A percentile compares a stretch with the other conserved stretches of the same genome.
These are phyloP conservation scores for Tichodroma muraria DNA, from an alignment of 2,113 vertebrate genomes.

Conservation along the genomic window DNA sequence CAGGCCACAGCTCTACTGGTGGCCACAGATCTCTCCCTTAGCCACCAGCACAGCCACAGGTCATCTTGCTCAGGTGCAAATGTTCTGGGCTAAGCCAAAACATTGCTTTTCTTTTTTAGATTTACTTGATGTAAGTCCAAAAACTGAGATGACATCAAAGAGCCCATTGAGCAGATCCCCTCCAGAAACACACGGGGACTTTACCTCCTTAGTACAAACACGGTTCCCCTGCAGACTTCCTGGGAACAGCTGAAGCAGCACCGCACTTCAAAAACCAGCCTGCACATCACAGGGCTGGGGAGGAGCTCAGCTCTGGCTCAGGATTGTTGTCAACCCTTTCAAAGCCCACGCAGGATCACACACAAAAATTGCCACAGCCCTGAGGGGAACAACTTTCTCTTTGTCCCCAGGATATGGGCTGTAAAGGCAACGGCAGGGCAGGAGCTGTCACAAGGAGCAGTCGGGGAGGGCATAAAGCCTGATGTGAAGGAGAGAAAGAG, in stretches of 20 bases:
- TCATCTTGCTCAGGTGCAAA: conserved; percentile 59
- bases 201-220: conserved; percentile 57
- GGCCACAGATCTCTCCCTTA: background rate
- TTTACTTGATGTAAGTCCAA: conserved; percentile 69
- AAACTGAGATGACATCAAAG: conserved; percentile 62
- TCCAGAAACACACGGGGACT: conserved; percentile 51
- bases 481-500: background rate
- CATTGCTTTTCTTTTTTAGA: conserved; percentile 16
- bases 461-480: background rate
- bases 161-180: conserved; percentile 48
- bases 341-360: conserved; percentile 43
- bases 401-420: background rate
- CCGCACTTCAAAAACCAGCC: conserved; percentile 42
- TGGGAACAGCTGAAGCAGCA: conserved; percentile 52
- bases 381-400: background rate
- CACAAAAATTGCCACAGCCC: background rate
- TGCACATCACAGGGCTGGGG: conserved; percentile 44
- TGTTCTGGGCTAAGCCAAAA: conserved; percentile 51
- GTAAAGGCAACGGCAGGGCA: conserved; percentile 22
- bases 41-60: conserved; percentile 39
- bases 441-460: background rate
- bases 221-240: conserved; percentile 58
- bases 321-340: conserved; percentile 23
- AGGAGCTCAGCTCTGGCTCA: background rate
- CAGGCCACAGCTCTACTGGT: background rate